These are phyloP conservation scores for Aphaenogaster rudis DNA, from an alignment of 1,140 invertebrate genomes.

Conservation along the genomic window DNA sequence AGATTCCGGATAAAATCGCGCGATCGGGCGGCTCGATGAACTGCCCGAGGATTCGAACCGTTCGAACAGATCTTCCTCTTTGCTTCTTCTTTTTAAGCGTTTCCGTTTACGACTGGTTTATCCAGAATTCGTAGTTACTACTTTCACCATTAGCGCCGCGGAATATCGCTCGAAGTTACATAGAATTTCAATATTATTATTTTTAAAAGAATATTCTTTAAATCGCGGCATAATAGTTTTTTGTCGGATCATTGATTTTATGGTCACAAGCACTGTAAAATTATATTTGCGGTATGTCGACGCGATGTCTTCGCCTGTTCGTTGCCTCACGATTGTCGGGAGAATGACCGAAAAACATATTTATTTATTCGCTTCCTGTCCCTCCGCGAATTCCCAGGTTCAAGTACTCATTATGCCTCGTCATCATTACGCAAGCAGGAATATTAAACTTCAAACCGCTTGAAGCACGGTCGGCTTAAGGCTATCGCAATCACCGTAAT, in stretches of 20 bases:
- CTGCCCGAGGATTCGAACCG: not conserved
- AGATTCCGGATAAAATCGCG: not conserved
- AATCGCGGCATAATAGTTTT: not conserved
- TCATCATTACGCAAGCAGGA: slow-evolving; percentile 47
- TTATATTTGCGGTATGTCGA: not conserved
- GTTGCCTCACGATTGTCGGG: not conserved
- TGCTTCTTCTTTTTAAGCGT: not conserved
- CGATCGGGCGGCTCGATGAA: not conserved
- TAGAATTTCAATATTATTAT: not conserved
- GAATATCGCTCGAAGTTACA: not conserved
- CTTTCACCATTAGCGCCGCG: not conserved
- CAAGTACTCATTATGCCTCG: slow-evolving; percentile 47
- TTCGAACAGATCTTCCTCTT: not conserved
- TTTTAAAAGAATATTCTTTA: not conserved
- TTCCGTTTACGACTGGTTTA: not conserved
- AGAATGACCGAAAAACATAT: slow-evolving; percentile 64
- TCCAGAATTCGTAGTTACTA: not conserved
- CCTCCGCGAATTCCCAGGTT: not conserved
- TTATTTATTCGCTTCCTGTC: slow-evolving; percentile 55
- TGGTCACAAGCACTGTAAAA: not conserved
- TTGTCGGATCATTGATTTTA: not conserved
- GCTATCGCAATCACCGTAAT: not conserved
- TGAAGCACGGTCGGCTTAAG: not conserved
- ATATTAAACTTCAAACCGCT: slow-evolving; percentile 41
- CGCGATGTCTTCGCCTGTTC: not conserved